Conservation (phyloP, 2,797 vertebrate species). For the Anas acuta region DNA sequence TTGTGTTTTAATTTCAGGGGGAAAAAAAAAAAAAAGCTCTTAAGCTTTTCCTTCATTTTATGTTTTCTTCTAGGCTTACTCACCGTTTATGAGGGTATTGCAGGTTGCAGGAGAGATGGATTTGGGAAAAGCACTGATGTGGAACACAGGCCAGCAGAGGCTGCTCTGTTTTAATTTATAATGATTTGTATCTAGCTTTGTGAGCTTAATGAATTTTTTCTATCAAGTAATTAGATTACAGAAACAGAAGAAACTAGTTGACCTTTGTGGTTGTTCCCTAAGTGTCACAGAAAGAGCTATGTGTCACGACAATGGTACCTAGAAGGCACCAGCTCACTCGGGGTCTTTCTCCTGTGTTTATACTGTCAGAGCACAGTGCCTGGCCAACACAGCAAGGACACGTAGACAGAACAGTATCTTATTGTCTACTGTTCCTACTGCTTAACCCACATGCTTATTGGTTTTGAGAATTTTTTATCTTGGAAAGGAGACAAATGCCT, state of each 20-base stretch:
- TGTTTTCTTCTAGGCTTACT: background rate
- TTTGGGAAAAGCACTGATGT: background rate
- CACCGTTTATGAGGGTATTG: background rate
- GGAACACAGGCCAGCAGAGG: background rate
- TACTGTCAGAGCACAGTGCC: rapidly evolving
- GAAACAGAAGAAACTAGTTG: background rate
- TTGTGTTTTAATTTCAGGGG: background rate
- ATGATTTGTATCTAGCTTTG: background rate
- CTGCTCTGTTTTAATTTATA: background rate
- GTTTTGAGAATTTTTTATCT: background rate
- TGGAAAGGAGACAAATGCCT: background rate
- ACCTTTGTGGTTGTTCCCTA: background rate
- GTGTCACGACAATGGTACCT: background rate
- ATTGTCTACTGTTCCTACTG: background rate
- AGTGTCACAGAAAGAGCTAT: background rate
- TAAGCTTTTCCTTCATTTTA: background rate
- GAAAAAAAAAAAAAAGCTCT: background rate
- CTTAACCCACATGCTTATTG: rapidly evolving
- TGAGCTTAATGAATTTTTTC: background rate
- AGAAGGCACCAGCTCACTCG: background rate
- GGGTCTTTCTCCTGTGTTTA: background rate
- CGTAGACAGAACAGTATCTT: background rate
- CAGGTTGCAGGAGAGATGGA: background rate
- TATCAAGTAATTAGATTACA: background rate
- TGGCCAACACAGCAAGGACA: background rate